Conservation (phyloP, 1,140 invertebrate species). For the Macrobrachium nipponense region DNA sequence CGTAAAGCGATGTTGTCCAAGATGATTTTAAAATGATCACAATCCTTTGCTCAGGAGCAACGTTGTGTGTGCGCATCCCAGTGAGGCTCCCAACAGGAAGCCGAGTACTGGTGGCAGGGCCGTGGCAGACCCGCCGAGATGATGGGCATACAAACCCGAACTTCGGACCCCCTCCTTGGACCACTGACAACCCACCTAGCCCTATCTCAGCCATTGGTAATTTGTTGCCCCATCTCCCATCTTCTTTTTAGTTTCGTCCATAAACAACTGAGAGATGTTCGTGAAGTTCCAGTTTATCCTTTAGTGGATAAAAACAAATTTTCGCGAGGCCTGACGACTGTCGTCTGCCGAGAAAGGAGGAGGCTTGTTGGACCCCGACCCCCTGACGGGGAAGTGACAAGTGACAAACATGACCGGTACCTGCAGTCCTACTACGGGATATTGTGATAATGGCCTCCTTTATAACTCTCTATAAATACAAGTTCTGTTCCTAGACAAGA, state of each 20-base stretch:
- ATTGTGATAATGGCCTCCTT: constrained; percentile 1
- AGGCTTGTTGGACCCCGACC: not conserved
- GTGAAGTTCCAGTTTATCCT: too few relatives aligned
- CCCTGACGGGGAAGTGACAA: constrained; percentile 32
- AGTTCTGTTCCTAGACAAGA: too few relatives aligned
- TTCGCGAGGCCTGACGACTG: too few relatives aligned
- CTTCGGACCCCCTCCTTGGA: constrained; percentile 22
- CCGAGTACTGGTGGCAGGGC: constrained; percentile 5
- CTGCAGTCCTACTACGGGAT: constrained; percentile 1
- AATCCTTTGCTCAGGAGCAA: too few relatives aligned
- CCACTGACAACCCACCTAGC: constrained; percentile 30
- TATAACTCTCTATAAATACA: constrained; percentile 29
- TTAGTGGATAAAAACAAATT: too few relatives aligned
- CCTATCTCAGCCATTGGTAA: not conserved
- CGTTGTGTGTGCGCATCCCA: not conserved
- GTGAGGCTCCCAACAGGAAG: constrained; percentile 7
- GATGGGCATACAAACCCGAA: constrained; percentile 35
- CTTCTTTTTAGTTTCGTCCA: too few relatives aligned
- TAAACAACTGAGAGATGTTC: too few relatives aligned
- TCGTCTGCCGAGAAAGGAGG: too few relatives aligned
- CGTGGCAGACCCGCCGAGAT: constrained; percentile 22
- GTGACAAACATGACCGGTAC: constrained; percentile 28
- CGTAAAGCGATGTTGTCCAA: too few relatives aligned
- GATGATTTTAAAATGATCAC: too few relatives aligned
- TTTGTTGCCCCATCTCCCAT: too few relatives aligned